phyloP scores from a whole-genome alignment of 2,888 invertebrate genomes.

The Tenodera sinensis region DNA sequence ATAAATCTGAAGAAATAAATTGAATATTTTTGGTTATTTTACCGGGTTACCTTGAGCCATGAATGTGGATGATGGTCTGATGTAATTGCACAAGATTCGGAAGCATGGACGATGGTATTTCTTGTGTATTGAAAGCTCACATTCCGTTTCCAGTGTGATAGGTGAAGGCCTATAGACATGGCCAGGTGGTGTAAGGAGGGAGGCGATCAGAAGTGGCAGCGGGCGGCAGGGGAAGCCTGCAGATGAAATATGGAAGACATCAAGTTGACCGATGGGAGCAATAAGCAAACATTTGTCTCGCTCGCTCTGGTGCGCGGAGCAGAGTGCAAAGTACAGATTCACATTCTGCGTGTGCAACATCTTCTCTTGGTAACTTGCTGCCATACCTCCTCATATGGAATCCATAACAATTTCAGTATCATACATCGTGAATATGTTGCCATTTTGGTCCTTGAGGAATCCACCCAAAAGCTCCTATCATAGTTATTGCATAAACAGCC shows the following conservation, averaged over 20 bases:
- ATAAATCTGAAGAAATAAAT: too few species aligned
- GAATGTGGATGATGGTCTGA: too few species aligned
- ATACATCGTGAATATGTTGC: neutral
- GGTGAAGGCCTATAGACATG: too few species aligned
- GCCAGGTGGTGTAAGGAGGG: neutral
- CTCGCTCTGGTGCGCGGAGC: neutral
- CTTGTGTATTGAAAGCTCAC: too few species aligned
- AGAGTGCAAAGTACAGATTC: neutral
- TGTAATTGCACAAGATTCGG: too few species aligned
- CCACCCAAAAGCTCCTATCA: too few species aligned
- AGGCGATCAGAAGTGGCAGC: neutral
- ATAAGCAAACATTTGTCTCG: constrained; percentile 4
- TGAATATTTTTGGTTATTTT: too few species aligned
- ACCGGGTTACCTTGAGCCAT: too few species aligned
- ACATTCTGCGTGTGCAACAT: neutral
- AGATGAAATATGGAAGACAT: constrained; percentile 7
- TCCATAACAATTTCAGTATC: neutral
- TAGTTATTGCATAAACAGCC: too few species aligned
- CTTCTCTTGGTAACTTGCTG: neutral
- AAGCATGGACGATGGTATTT: too few species aligned
- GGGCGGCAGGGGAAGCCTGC: neutral
- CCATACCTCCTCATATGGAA: neutral
- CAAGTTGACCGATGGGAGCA: constrained; percentile 13
- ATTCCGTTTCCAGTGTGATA: too few species aligned
- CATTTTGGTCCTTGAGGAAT: neutral